A percentile compares a stretch with the other conserved stretches of the same genome.
phyloP scores from a whole-genome alignment of 2,888 invertebrate genomes.

The Pemphredon lugubris region DNA sequence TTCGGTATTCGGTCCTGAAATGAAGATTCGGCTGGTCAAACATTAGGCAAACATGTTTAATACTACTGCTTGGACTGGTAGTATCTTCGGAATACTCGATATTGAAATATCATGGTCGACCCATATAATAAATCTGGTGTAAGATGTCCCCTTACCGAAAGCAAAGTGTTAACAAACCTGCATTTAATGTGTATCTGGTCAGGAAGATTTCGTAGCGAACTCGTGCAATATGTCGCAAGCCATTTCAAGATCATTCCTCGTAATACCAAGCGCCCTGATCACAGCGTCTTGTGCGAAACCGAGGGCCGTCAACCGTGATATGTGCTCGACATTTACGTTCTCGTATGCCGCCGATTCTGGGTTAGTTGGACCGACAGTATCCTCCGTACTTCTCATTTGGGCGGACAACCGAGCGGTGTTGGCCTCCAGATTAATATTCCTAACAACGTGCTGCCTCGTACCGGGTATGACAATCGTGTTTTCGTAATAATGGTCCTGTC shows the following conservation, averaged over 20 bases:
- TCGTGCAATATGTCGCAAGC: constrained; percentile 96
- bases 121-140: too few species aligned
- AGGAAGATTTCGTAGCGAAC: constrained; percentile 87
- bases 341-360: constrained; percentile 86
- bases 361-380: constrained; percentile 69
- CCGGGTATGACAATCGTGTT: constrained; percentile 82
- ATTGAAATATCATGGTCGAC: too few species aligned
- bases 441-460: constrained; percentile 78
- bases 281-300: constrained; percentile 96
- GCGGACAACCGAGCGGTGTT: constrained; percentile 76
- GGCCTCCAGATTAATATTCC: constrained; percentile 77
- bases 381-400: constrained; percentile 76
- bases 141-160: too few species aligned
- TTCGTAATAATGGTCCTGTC: constrained; percentile 82
- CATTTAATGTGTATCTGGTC: constrained; percentile 80
- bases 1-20: constrained; percentile 67
- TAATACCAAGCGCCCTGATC: constrained; percentile 94
- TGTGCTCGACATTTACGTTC: constrained; percentile 95
- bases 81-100: too few species aligned
- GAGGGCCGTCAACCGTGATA: constrained; percentile 92
- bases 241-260: constrained; percentile 96
- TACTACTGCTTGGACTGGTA: too few species aligned
- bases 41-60: not conserved
- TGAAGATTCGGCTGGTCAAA: too few species aligned
- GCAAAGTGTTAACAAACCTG: too few species aligned